Evolutionary conservation across 2,113 vertebrate species (phyloP).

Genomic region (Lepidiolamprologus cunningtoni): DNA sequence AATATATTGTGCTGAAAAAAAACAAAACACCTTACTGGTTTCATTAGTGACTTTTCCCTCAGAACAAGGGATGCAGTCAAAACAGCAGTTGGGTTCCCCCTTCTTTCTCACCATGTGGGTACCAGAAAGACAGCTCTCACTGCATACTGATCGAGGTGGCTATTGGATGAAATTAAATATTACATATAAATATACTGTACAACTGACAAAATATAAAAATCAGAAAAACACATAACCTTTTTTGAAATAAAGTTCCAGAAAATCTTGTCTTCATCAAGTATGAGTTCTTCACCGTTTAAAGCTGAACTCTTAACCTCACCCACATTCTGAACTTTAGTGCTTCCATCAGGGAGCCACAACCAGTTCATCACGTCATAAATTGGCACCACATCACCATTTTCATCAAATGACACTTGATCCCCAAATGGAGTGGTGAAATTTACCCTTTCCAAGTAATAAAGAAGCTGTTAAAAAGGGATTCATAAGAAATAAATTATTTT

Average conservation of each 20-base stretch:
- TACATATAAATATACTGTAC: neutral
- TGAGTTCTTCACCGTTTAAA: slow-evolving; percentile 21
- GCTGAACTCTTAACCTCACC: slow-evolving; percentile 49
- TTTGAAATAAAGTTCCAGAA: slow-evolving; percentile 48
- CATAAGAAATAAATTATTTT: neutral
- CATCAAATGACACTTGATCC: slow-evolving; percentile 62
- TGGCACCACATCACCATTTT: slow-evolving; percentile 61
- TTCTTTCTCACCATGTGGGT: slow-evolving; percentile 60
- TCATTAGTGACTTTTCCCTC: slow-evolving; percentile 57
- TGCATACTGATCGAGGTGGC: slow-evolving; percentile 62
- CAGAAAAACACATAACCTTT: slow-evolving; percentile 2
- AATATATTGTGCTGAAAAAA: neutral
- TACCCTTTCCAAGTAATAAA: slow-evolving; percentile 51
- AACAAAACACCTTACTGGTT: slow-evolving; percentile 40
- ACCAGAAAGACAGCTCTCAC: slow-evolving; percentile 61
- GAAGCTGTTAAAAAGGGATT: slow-evolving; percentile 22
- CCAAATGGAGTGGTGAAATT: slow-evolving; percentile 60
- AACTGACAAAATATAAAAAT: neutral
- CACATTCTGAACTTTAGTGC: slow-evolving; percentile 29
- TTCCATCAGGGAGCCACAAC: slow-evolving; percentile 40
- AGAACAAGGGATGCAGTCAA: slow-evolving; percentile 68
- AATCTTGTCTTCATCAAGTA: slow-evolving; percentile 49
- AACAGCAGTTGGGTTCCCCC: slow-evolving; percentile 66
- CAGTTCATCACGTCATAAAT: slow-evolving; percentile 68
- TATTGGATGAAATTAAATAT: neutral